Base-by-base conservation (phyloP, 2,888 invertebrate species). In the Melitaea athalia region DNA sequence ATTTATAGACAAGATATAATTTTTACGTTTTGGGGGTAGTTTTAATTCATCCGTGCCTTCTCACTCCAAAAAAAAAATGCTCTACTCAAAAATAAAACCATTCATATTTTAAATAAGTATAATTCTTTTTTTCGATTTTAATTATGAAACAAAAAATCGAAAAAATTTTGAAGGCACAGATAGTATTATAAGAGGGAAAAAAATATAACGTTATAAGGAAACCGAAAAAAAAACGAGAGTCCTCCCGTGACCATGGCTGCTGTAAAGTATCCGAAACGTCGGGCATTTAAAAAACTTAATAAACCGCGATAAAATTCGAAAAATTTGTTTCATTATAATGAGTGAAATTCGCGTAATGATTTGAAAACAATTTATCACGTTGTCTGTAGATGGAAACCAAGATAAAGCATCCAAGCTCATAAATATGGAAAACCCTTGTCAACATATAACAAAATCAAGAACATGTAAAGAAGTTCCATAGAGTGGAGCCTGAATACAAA, bases 351-450 rank as follows among this genome's bases (percentile, higher is more conserved):
- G 24, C 24, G 3, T 24, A 24, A 24, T 2, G 1, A 24, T 24
- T 24, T 2, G 24, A 24, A 24, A 24, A 10, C 43, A 43, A 43
- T 7, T 43, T 43, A 52, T 24, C 4, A 33, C 31, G 53, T 52
- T 14, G 61, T 70, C 73, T 75, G 66, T 63, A 71, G 43, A 68
- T 71, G 74, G 72, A 72, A 70, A 50, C 42, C 61, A 66, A 71
- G 66, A 73, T 61, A 53, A 59, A 67, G 73, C 63, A 70, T 69
- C 59, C 75, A 75, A 75, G 75, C 71, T 72, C 74, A 45, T 12
- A 17, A 64, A 60, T 55, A 68, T 50, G 42, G 50, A 59, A 50
- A 24, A 50, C 63, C 49, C 61, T 49, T 33, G 11, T 55, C 14
- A 6, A 1, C 38, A 42, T 33, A 60, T 43, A 61, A 15, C 6